Evolutionary conservation across 2,888 invertebrate species (phyloP).

Genomic region (Sinotaia quadrata): DNA sequence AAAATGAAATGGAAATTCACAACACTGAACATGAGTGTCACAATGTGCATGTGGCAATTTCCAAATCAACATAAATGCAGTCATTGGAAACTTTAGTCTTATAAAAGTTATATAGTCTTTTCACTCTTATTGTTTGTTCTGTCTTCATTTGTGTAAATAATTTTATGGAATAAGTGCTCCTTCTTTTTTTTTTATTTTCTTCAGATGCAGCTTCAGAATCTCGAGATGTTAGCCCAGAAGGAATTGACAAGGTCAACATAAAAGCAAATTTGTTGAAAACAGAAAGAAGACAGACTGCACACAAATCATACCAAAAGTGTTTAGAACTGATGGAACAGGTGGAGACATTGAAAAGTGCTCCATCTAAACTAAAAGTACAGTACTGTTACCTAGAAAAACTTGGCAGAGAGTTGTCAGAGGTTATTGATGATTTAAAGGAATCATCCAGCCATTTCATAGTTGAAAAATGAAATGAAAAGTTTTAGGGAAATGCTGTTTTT

Average conservation of each 20-base stretch:
- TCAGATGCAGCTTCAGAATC: conserved; percentile 12
- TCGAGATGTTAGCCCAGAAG: not conserved
- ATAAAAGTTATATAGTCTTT: too few relatives aligned
- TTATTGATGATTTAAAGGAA: conserved; percentile 19
- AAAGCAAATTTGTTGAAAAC: conserved; percentile 1
- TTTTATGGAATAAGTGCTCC: not conserved
- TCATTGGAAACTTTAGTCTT: too few relatives aligned
- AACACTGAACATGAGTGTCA: too few relatives aligned
- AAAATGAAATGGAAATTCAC: too few relatives aligned
- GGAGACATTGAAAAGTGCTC: conserved; percentile 2
- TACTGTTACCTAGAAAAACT: conserved; percentile 13
- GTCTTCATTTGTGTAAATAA: too few relatives aligned
- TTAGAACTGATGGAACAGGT: conserved; percentile 18
- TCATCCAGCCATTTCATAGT: conserved; percentile 14
- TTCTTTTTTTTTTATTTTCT: not conserved
- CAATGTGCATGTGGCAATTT: too few relatives aligned
- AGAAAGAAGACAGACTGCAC: conserved; percentile 12
- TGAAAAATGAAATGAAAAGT: too few relatives aligned
- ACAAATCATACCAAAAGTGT: conserved; percentile 17
- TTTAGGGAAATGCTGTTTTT: too few relatives aligned
- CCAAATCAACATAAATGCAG: too few relatives aligned
- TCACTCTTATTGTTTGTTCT: too few relatives aligned
- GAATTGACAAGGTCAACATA: conserved; percentile 1
- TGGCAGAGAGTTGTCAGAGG: conserved; percentile 15
- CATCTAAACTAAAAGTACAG: not conserved